These are phyloP conservation scores for Priocnemis perturbator DNA, from an alignment of 2,888 invertebrate genomes.

Conservation along the genomic window DNA sequence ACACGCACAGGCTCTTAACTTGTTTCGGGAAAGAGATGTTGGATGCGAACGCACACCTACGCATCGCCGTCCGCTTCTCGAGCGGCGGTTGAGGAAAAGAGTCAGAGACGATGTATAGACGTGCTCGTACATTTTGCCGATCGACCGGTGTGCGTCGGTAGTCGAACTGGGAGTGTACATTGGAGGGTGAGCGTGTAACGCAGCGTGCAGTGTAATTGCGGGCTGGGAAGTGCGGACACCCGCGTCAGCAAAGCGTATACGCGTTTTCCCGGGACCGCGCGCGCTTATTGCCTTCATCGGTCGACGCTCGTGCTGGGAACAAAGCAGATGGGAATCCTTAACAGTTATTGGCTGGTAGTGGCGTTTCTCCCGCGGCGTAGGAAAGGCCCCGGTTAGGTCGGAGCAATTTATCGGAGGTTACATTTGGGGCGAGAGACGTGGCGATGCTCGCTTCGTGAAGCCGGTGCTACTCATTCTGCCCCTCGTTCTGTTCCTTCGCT, in stretches of 20 bases:
- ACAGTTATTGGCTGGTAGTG: slow-evolving; percentile 63
- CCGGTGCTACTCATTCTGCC: too few relatives aligned
- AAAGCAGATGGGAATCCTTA: slow-evolving; percentile 70
- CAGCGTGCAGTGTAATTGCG: slow-evolving; percentile 61
- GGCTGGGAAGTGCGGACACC: slow-evolving; percentile 40
- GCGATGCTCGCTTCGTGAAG: slow-evolving; percentile 9
- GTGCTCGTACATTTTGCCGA: too few relatives aligned
- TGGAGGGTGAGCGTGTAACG: slow-evolving; percentile 39
- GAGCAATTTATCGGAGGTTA: slow-evolving; percentile 55
- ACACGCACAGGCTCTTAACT: not conserved
- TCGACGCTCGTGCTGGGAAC: slow-evolving; percentile 49
- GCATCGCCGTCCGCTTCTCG: not conserved
- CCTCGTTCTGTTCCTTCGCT: too few relatives aligned
- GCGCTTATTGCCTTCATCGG: slow-evolving; percentile 67
- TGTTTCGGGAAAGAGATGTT: not conserved
- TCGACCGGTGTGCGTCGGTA: slow-evolving; percentile 12
- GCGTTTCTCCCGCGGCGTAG: slow-evolving; percentile 24
- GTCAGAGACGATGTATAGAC: not conserved
- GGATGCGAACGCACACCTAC: not conserved
- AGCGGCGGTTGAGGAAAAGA: slow-evolving; percentile 1
- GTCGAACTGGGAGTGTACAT: slow-evolving; percentile 9
- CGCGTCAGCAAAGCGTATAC: slow-evolving; percentile 56
- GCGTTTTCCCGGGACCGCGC: slow-evolving; percentile 28
- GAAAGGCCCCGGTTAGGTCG: slow-evolving; percentile 22
- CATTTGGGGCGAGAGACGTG: slow-evolving; percentile 31